These are phyloP conservation scores for Hyperoplus lanceolatus DNA, from an alignment of 2,797 vertebrate genomes.

Conservation along the genomic window DNA sequence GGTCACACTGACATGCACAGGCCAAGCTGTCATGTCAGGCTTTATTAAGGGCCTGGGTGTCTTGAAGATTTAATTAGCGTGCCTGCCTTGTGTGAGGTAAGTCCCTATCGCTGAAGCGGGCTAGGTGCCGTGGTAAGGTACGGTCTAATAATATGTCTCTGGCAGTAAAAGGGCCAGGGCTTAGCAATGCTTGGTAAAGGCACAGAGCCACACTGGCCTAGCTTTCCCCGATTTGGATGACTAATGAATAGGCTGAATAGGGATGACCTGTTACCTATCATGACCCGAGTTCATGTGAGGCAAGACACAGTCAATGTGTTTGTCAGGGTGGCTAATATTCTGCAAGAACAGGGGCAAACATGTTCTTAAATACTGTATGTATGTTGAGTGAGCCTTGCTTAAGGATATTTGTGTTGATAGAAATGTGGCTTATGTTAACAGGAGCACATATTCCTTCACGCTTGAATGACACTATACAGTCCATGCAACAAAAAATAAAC, in stretches of 20 bases:
- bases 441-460: not conserved
- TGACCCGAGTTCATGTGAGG: conserved; percentile 29
- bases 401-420: not conserved
- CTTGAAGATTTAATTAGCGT: conserved; percentile 80
- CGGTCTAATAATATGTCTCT: conserved; percentile 63
- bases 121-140: conserved; percentile 48
- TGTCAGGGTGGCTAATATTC: not conserved
- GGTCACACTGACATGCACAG: conserved; percentile 71
- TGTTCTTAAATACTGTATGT: not conserved
- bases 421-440: not conserved
- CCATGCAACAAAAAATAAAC: not conserved
- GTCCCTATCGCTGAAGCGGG: conserved; percentile 40
- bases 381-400: not conserved
- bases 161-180: conserved; percentile 40
- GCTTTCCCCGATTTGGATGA: conserved; percentile 28
- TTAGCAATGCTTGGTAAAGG: conserved; percentile 44
- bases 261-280: not conserved
- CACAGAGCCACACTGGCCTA: conserved; percentile 43
- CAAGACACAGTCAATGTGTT: conserved; percentile 1
- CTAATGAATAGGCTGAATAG: not conserved
- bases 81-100: conserved; percentile 46
- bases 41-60: conserved; percentile 76
- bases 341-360: conserved; percentile 3
- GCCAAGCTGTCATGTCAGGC: conserved; percentile 73
- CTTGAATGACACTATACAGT: not conserved